Percentiles rank a stretch among this genome's conserved stretches.
Evolutionary conservation across 2,113 vertebrate genomes (phyloP).

Genomic region (Smithornis capensis): DNA sequence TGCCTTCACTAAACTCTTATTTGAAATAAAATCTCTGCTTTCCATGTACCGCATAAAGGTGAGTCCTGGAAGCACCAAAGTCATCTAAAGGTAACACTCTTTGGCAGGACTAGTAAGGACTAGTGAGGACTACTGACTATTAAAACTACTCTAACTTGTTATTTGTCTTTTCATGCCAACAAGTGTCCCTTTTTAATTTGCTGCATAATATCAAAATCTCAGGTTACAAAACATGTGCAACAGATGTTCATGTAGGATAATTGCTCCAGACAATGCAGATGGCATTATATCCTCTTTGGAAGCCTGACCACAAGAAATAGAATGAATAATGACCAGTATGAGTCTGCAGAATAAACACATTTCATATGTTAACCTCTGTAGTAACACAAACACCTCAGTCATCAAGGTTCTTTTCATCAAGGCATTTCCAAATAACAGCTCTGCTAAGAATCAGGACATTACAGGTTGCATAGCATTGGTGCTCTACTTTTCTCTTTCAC

Average conservation of each 20-base stretch:
- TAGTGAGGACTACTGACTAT: not conserved
- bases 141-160: not conserved
- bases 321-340: not conserved
- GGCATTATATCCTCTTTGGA: not conserved
- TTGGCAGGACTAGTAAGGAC: not conserved
- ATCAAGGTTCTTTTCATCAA: not conserved
- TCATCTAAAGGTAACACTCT: not conserved
- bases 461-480: not conserved
- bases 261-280: not conserved
- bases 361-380: not conserved
- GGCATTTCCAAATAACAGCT: not conserved
- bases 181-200: not conserved
- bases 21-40: not conserved
- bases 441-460: not conserved
- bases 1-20: not conserved
- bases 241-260: not conserved
- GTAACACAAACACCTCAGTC: not conserved
- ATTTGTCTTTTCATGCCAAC: not conserved
- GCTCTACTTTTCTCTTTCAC: slow-evolving; percentile 27
- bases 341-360: not conserved
- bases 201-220: not conserved
- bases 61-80: not conserved
- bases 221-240: not conserved
- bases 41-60: not conserved
- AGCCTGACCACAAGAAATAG: not conserved